phyloP scores from a whole-genome alignment of 1,140 invertebrate species.

The Armadillidium nasatum region DNA sequence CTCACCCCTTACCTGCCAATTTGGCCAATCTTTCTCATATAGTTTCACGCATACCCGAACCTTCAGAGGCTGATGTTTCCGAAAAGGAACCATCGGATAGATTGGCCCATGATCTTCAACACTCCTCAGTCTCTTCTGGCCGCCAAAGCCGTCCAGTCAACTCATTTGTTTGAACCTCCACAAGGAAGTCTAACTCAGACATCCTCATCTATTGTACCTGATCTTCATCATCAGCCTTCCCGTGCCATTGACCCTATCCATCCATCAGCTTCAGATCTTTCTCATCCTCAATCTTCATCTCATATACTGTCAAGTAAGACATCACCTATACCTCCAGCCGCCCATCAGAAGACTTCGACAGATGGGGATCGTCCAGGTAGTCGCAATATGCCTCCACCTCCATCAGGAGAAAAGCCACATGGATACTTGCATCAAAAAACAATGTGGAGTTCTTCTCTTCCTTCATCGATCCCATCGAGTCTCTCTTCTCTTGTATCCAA shows the following conservation, averaged over 20 bases:
- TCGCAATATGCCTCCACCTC: slow-evolving; percentile 41
- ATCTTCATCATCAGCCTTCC: slow-evolving; percentile 20
- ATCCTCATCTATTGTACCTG: slow-evolving; percentile 13
- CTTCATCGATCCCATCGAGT: slow-evolving; percentile 38
- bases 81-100: slow-evolving; percentile 26
- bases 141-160: slow-evolving; percentile 21
- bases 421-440: slow-evolving; percentile 41
- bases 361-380: slow-evolving; percentile 38
- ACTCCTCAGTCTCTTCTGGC: slow-evolving; percentile 36
- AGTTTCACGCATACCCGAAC: slow-evolving; percentile 56
- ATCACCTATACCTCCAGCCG: slow-evolving; percentile 35
- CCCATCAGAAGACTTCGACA: slow-evolving; percentile 37
- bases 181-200: slow-evolving; percentile 31
- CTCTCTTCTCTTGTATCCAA: slow-evolving; percentile 37
- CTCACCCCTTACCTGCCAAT: slow-evolving; percentile 50
- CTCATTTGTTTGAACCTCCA: slow-evolving; percentile 33
- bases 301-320: neutral
- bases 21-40: slow-evolving; percentile 59
- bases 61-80: slow-evolving; percentile 49
- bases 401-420: slow-evolving; percentile 38
- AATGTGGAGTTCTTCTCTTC: slow-evolving; percentile 41
- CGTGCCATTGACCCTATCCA: neutral
- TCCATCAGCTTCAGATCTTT: neutral
- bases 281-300: slow-evolving; percentile 16
- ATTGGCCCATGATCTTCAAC: neutral